phyloP scores from a whole-genome alignment of 92 coral and sea anemone species.

The Hydrozoanthus gracilis region DNA sequence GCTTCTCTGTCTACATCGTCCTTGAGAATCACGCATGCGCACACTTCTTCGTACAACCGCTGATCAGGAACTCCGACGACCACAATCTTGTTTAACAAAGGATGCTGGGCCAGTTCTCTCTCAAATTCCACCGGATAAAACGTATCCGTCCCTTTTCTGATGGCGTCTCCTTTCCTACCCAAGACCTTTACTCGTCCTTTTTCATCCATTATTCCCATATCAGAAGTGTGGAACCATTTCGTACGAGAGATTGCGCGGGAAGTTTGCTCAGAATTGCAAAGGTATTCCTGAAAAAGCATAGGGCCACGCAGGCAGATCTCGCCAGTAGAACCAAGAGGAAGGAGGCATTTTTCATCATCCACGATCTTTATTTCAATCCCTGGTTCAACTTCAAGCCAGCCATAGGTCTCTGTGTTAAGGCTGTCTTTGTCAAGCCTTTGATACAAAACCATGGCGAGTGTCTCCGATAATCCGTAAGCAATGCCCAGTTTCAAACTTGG shows the following conservation, averaged over 20 bases:
- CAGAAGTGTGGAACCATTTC: constrained; percentile 52
- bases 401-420: constrained; percentile 7
- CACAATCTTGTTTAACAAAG: constrained; percentile 30
- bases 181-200: constrained; percentile 32
- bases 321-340: constrained; percentile 44
- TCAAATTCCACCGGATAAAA: constrained; percentile 48
- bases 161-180: constrained; percentile 51
- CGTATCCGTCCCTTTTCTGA: constrained; percentile 52
- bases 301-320: constrained; percentile 49
- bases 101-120: constrained; percentile 42
- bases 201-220: constrained; percentile 51
- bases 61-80: constrained; percentile 55
- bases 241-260: constrained; percentile 36
- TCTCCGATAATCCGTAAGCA: constrained; percentile 18
- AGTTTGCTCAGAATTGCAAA: constrained; percentile 38
- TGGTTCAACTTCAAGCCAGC: constrained; percentile 22
- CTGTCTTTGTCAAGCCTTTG: neutral
- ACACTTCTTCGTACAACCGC: constrained; percentile 48
- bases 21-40: neutral
- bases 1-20: neutral
- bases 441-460: neutral
- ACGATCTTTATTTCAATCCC: constrained; percentile 48
- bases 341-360: constrained; percentile 22
- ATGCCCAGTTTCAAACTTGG: neutral
- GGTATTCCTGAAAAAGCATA: constrained; percentile 36